phyloP scores from a whole-genome alignment of 1,140 invertebrate genomes.

The Dryas iulia region DNA sequence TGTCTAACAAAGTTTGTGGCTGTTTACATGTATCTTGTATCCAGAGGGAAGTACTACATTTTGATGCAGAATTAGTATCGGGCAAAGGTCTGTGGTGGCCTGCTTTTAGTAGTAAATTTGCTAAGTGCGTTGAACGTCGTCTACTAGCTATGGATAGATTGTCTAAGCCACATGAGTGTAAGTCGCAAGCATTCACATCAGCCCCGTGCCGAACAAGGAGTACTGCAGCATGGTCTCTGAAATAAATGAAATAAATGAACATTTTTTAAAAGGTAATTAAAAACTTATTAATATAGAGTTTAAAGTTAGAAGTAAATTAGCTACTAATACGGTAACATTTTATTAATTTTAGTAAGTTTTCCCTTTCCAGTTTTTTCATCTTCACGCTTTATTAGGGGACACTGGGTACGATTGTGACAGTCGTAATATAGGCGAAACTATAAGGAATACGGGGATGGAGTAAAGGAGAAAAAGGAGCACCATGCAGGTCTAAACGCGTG shows the following conservation, averaged over 20 bases:
- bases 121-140: slow-evolving; percentile 50
- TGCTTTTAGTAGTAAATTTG: slow-evolving; percentile 65
- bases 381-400: too few species aligned
- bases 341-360: too few species aligned
- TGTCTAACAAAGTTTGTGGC: slow-evolving; percentile 53
- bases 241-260: slow-evolving; percentile 31
- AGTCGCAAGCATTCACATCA: slow-evolving; percentile 71
- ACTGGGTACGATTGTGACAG: too few species aligned
- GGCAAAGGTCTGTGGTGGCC: slow-evolving; percentile 53
- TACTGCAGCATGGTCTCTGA: slow-evolving; percentile 66
- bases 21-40: slow-evolving; percentile 48
- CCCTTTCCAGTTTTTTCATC: too few species aligned
- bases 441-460: too few species aligned
- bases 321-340: too few species aligned
- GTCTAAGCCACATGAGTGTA: slow-evolving; percentile 66
- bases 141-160: slow-evolving; percentile 71
- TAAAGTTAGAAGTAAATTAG: too few species aligned
- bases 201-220: slow-evolving; percentile 71
- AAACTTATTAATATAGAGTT: too few species aligned
- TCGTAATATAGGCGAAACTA: too few species aligned
- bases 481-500: too few species aligned
- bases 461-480: too few species aligned
- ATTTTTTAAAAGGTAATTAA: neutral
- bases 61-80: slow-evolving; percentile 32
- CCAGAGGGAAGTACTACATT: slow-evolving; percentile 46